A percentile compares a stretch with the other conserved stretches of the same genome.
These are phyloP conservation scores for Pangasius djambal DNA, from an alignment of 2,797 vertebrate genomes.

Conservation along the genomic window DNA sequence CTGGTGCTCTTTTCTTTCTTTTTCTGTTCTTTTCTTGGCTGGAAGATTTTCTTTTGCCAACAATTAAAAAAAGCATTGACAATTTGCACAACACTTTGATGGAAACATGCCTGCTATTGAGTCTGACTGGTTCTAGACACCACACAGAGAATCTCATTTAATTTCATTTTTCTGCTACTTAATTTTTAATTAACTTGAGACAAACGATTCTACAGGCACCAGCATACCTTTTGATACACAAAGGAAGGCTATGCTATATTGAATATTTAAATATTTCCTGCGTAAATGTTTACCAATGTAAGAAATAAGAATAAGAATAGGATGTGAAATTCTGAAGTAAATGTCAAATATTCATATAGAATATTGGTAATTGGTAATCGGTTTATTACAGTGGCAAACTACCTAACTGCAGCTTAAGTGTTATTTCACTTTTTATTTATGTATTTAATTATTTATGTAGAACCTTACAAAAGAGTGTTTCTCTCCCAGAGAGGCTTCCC, in stretches of 20 bases:
- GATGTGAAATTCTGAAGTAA: background rate
- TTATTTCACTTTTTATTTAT: background rate
- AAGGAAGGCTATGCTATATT: background rate
- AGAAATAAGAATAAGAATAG: background rate
- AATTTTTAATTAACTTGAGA: background rate
- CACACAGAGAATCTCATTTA: background rate
- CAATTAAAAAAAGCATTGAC: background rate
- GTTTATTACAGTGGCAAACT: background rate
- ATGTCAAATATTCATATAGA: background rate
- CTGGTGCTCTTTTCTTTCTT: background rate
- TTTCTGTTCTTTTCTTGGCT: constrained; percentile 1
- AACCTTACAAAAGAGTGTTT: background rate
- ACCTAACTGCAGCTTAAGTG: background rate
- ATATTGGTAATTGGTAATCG: background rate
- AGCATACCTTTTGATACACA: background rate
- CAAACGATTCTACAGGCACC: background rate
- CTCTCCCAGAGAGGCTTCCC: background rate
- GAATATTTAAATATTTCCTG: background rate
- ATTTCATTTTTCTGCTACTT: background rate
- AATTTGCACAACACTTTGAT: constrained; percentile 5
- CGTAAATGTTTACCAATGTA: background rate
- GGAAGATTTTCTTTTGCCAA: background rate
- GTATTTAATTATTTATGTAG: too few relatives aligned
- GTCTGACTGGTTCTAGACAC: constrained; percentile 1
- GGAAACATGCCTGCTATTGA: background rate